Base-by-base conservation (phyloP, 2,888 invertebrate species). In the Mythimna pallens region DNA sequence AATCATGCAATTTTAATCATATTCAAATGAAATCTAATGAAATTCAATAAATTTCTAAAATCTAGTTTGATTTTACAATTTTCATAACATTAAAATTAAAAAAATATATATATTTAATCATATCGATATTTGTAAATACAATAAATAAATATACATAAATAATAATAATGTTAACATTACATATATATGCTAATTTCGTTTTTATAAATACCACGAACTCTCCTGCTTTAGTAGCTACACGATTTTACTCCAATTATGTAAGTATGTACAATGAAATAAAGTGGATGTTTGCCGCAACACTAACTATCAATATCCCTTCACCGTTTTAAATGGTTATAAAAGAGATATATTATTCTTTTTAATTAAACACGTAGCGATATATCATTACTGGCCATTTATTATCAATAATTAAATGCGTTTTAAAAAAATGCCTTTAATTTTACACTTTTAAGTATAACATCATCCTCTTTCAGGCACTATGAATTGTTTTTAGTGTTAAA, bases 251-350 rank as follows among this genome's bases (percentile, higher is more conserved):
- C 52, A 79, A 79, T 80, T 81, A 64, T 34, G 4, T 66, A 59
- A 61, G 34, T 58, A 54, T 7, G 52, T 61, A 55, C 57, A 66
- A 30, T 76, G 50, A 80, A 78, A 66, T 75, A 70, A 70, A 57
- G 65, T 52, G 69, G 76, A 75, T 59, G 63, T 25, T 59, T 76
- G 55, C 58, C 36, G 81, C 65, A 76, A 80, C 50, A 59, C 40
- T 80, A 80, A 66, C 54, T 76, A 70, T 59, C 63, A 52, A 70
- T 66, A 78, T 78, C 80, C 81, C 52, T 70, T 80, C 54, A 59
- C 43, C 36, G 25, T 40, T 64, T 66, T 12, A 64, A 73, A 67
- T 59, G 22, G 12, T 59, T 67, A 34, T 20, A 71, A 17, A 72
- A 40, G 17, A 67, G 34, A 54, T 73, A 40, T 50, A 36, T 34